Evolutionary conservation across 2,797 vertebrate species (phyloP).

Genomic region (Anisognathus igniventris): DNA sequence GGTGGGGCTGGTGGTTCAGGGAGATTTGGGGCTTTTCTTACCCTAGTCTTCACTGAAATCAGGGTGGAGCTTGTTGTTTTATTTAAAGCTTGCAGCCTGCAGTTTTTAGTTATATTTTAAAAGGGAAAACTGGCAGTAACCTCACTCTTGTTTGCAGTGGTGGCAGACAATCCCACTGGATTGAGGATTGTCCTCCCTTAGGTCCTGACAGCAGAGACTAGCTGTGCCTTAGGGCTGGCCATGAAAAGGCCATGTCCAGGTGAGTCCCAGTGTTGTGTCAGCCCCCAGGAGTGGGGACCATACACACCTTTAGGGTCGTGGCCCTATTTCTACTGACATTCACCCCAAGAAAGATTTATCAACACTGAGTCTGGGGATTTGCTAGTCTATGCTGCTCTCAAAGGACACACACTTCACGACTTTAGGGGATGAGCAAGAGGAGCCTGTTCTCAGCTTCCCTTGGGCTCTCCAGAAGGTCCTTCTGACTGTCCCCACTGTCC

Average conservation of each 20-base stretch:
- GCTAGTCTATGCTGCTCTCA: background rate
- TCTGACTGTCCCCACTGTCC: background rate
- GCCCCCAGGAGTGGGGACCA: rapidly evolving
- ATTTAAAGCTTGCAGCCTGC: background rate
- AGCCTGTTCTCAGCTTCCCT: background rate
- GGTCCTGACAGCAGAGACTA: background rate
- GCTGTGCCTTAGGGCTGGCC: background rate
- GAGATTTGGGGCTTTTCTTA: background rate
- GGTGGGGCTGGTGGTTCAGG: background rate
- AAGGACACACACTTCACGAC: background rate
- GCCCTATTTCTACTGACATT: background rate
- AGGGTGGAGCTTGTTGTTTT: background rate
- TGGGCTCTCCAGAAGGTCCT: rapidly evolving
- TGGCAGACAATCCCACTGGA: background rate
- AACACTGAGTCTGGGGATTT: rapidly evolving
- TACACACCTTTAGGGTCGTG: rapidly evolving
- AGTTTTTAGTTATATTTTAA: background rate
- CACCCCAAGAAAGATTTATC: background rate
- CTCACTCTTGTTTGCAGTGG: background rate
- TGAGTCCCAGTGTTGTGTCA: rapidly evolving
- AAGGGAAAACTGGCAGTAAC: background rate
- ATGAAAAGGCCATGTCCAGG: background rate
- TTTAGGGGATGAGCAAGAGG: background rate
- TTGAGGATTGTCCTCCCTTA: background rate
- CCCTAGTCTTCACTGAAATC: background rate